Evolutionary conservation across 30 jellyfish, hydroid and myxozoan genomes (phyloP).

Genomic region (Clytia hemisphaerica): DNA sequence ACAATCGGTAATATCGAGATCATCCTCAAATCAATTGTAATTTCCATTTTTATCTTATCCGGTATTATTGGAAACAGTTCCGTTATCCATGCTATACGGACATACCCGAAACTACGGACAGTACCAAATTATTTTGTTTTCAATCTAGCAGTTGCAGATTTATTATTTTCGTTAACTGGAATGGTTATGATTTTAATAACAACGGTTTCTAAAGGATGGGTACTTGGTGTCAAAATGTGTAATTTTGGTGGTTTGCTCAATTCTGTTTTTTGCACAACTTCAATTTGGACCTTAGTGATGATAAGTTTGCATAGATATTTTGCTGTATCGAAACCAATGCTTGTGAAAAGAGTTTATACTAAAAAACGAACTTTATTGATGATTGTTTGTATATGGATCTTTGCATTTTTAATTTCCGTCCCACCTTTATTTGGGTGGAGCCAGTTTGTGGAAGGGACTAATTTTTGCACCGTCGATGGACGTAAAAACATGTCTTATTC

Average conservation of each 20-base stretch:
- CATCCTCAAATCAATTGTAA: too few species aligned
- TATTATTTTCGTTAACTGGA: conserved; percentile 59
- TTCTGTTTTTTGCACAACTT: conserved; percentile 58
- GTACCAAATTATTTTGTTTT: conserved; percentile 80
- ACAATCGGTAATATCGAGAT: too few species aligned
- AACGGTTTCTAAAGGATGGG: conserved; percentile 74
- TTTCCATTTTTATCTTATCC: too few species aligned
- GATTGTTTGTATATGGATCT: conserved; percentile 60
- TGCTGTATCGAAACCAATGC: conserved; percentile 70
- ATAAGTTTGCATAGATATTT: conserved; percentile 79
- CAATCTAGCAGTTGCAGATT: conserved; percentile 86
- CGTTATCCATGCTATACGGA: conserved; percentile 61
- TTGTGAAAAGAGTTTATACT: conserved; percentile 45
- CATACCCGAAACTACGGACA: conserved; percentile 49
- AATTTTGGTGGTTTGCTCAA: conserved; percentile 66
- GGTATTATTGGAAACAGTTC: conserved; percentile 63
- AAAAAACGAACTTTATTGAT: conserved; percentile 31
- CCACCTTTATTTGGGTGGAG: conserved; percentile 97
- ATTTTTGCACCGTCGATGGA: conserved; percentile 90
- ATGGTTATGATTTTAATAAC: conserved; percentile 72
- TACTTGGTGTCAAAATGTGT: conserved; percentile 68
- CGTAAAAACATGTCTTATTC: conserved; percentile 57
- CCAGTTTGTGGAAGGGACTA: conserved; percentile 64
- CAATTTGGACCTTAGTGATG: conserved; percentile 85
- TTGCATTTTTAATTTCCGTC: conserved; percentile 35